Evolutionary conservation across 1,140 invertebrate genomes (phyloP).

Genomic region (Drosophila lini): DNA sequence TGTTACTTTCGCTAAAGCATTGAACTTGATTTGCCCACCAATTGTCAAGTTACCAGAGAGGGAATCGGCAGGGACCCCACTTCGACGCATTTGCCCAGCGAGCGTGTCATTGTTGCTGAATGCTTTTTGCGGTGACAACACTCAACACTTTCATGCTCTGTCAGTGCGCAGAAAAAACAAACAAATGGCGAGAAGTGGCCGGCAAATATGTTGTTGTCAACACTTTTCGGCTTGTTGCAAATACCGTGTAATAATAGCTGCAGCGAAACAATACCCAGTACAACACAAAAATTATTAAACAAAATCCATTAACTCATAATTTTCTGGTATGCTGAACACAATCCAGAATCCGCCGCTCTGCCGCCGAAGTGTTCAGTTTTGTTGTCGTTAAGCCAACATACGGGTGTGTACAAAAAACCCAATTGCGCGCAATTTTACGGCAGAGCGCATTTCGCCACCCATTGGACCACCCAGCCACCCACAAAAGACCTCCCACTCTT

Average conservation of each 20-base stretch:
- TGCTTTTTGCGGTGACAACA: constrained; percentile 42
- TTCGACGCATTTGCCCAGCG: constrained; percentile 41
- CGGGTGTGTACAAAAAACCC: constrained; percentile 54
- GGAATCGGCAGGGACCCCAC: not conserved
- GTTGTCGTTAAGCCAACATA: constrained; percentile 65
- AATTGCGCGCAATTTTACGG: constrained; percentile 81
- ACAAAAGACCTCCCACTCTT: constrained; percentile 12
- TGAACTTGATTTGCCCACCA: constrained; percentile 63
- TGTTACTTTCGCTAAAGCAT: constrained; percentile 32
- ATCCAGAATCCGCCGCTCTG: constrained; percentile 37
- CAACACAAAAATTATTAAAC: constrained; percentile 50
- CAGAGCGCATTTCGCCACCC: constrained; percentile 71
- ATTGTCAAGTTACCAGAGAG: constrained; percentile 30
- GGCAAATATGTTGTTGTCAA: constrained; percentile 61
- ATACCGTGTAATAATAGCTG: constrained; percentile 54
- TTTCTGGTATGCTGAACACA: constrained; percentile 77
- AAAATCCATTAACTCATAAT: constrained; percentile 83
- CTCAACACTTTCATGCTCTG: constrained; percentile 76
- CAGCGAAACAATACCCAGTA: constrained; percentile 1
- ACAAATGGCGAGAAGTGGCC: constrained; percentile 3
- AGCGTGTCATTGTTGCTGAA: constrained; percentile 51
- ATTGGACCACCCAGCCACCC: constrained; percentile 25
- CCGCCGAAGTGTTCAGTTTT: constrained; percentile 69
- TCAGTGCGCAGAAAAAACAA: constrained; percentile 49
- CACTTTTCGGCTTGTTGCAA: constrained; percentile 59